phyloP scores from a whole-genome alignment of 2,113 vertebrate genomes.

The Ia io region DNA sequence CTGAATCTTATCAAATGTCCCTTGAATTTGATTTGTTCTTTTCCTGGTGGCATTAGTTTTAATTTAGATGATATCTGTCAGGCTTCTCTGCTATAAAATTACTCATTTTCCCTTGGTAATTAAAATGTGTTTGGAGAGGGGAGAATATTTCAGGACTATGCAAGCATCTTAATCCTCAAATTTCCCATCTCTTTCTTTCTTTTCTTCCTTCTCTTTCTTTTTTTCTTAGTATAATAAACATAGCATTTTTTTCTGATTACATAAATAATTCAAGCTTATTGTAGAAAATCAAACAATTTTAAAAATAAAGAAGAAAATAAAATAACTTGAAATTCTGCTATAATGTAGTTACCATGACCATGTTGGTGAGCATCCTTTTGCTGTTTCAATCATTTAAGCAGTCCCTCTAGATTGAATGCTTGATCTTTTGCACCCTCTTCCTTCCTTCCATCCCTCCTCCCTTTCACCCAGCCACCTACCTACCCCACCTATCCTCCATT shows the following conservation, averaged over 20 bases:
- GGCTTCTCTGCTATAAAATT: neutral
- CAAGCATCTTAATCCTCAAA: neutral
- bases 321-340: neutral
- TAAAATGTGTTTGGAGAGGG: neutral
- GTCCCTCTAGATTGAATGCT: neutral
- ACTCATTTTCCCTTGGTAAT: neutral
- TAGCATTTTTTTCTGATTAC: neutral
- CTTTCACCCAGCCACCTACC: no score
- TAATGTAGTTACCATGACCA: neutral
- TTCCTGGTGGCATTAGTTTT: neutral
- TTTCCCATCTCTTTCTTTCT: neutral
- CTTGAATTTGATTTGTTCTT: neutral
- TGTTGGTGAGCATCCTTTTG: neutral
- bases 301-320: neutral
- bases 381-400: neutral
- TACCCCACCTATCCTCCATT: neutral
- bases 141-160: neutral
- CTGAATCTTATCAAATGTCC: neutral
- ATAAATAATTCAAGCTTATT: neutral
- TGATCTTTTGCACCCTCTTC: neutral
- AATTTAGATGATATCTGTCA: neutral
- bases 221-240: neutral
- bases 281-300: neutral
- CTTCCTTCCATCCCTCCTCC: neutral
- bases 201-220: neutral